phyloP scores from a whole-genome alignment of 37 sponge, comb jelly and placozoan species.

The Dysidea cf. avara region DNA sequence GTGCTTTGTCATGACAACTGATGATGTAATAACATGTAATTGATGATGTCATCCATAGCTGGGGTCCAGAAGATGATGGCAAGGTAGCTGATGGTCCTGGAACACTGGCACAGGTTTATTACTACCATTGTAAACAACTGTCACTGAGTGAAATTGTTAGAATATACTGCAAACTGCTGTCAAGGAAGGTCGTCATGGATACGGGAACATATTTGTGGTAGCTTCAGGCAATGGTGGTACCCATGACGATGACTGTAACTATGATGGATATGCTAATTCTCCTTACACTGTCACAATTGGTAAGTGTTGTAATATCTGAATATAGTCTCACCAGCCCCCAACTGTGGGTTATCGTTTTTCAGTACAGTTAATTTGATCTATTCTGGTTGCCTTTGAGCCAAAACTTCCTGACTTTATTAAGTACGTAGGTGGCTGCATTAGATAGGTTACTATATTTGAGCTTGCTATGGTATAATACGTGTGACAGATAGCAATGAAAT shows the following conservation, averaged over 20 bases:
- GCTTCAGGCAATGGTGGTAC: constrained; percentile 87
- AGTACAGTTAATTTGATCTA: not conserved
- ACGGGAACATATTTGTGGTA: constrained; percentile 90
- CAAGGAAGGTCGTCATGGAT: constrained; percentile 73
- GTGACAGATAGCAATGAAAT: too few species aligned
- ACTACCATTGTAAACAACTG: too few species aligned
- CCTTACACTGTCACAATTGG: constrained; percentile 85
- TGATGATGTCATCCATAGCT: constrained; percentile 19
- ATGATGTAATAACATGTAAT: too few species aligned
- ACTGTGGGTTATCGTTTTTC: not conserved
- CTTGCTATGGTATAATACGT: too few species aligned
- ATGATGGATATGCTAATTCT: constrained; percentile 93
- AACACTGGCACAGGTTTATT: constrained; percentile 47
- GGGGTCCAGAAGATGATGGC: constrained; percentile 84
- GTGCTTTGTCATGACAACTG: too few species aligned
- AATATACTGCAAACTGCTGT: constrained; percentile 40
- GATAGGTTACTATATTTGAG: too few species aligned
- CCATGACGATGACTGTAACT: constrained; percentile 84
- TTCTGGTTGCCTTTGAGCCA: too few species aligned
- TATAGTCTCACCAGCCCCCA: not conserved
- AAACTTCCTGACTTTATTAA: too few species aligned
- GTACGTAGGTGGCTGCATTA: too few species aligned
- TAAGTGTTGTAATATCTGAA: constrained; percentile 3
- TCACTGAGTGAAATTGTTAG: constrained; percentile 12
- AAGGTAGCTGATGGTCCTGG: constrained; percentile 79